Evolutionary conservation across 2,888 invertebrate species (phyloP).

Genomic region (Ernsta delagoae): DNA sequence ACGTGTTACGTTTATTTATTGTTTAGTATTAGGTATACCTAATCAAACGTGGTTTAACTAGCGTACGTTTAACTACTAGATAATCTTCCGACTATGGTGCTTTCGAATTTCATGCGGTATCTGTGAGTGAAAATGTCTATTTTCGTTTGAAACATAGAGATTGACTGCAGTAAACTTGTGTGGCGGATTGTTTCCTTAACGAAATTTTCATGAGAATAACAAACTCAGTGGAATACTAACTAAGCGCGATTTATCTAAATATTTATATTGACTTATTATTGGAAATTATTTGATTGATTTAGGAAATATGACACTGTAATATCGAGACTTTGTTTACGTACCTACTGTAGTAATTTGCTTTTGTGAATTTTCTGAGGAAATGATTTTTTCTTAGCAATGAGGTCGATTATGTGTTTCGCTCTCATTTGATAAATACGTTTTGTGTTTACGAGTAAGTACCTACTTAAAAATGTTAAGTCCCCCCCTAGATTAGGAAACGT

Average conservation of each 20-base stretch:
- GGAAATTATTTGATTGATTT: slow-evolving; percentile 49
- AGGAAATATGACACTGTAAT: slow-evolving; percentile 52
- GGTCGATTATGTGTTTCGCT: slow-evolving; percentile 27
- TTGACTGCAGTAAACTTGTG: slow-evolving; percentile 11
- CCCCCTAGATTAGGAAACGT: too few relatives aligned
- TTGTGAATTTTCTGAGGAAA: slow-evolving; percentile 27
- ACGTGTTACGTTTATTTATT: not conserved
- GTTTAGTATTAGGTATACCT: too few relatives aligned
- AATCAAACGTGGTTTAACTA: not conserved
- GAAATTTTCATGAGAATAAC: slow-evolving; percentile 20
- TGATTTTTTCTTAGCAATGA: slow-evolving; percentile 29
- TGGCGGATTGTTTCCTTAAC: slow-evolving; percentile 1
- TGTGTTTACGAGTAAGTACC: too few relatives aligned
- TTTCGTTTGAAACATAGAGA: slow-evolving; percentile 2
- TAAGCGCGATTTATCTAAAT: slow-evolving; percentile 41
- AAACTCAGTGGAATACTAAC: slow-evolving; percentile 33
- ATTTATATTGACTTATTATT: slow-evolving; percentile 46
- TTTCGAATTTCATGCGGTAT: slow-evolving; percentile 10
- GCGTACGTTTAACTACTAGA: slow-evolving; percentile 1
- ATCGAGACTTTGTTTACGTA: slow-evolving; percentile 54
- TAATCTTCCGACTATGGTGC: slow-evolving; percentile 9
- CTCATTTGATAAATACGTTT: too few relatives aligned
- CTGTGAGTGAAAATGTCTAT: slow-evolving; percentile 3
- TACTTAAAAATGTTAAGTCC: too few relatives aligned
- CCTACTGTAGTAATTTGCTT: not conserved